phyloP scores from a whole-genome alignment of 2,797 vertebrate species.

The Chelon auratus region DNA sequence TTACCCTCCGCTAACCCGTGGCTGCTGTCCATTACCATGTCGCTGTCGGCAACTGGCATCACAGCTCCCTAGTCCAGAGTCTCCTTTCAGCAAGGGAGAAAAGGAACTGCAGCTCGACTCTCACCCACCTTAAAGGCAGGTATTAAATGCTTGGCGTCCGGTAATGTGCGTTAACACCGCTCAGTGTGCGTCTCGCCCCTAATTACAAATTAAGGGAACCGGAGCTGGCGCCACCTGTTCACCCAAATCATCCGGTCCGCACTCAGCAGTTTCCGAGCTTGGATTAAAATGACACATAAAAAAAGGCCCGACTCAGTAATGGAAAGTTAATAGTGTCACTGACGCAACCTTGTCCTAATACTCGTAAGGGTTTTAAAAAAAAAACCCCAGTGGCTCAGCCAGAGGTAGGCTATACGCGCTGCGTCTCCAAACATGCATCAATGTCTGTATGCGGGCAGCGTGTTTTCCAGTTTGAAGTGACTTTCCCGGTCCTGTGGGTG shows the following conservation, averaged over 20 bases:
- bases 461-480: constrained; percentile 78
- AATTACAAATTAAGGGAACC: constrained; percentile 61
- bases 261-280: constrained; percentile 68
- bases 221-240: constrained; percentile 81
- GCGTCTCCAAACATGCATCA: constrained; percentile 30
- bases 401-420: neutral
- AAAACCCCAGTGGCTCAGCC: constrained; percentile 3
- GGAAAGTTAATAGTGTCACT: constrained; percentile 27
- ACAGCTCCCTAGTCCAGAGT: constrained; percentile 32
- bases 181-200: constrained; percentile 49
- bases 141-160: constrained; percentile 66
- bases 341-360: constrained; percentile 41
- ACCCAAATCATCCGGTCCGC: constrained; percentile 59
- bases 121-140: constrained; percentile 43
- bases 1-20: constrained; percentile 68
- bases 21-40: constrained; percentile 82
- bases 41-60: constrained; percentile 84
- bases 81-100: constrained; percentile 32
- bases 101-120: constrained; percentile 18
- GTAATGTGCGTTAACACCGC: constrained; percentile 52
- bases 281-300: constrained; percentile 40
- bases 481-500: constrained; percentile 82
- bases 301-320: constrained; percentile 15
- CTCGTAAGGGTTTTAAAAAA: neutral
- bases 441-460: constrained; percentile 48